Conservation (phyloP, 2,888 invertebrate species). For the Acanthosepion esculentum region DNA sequence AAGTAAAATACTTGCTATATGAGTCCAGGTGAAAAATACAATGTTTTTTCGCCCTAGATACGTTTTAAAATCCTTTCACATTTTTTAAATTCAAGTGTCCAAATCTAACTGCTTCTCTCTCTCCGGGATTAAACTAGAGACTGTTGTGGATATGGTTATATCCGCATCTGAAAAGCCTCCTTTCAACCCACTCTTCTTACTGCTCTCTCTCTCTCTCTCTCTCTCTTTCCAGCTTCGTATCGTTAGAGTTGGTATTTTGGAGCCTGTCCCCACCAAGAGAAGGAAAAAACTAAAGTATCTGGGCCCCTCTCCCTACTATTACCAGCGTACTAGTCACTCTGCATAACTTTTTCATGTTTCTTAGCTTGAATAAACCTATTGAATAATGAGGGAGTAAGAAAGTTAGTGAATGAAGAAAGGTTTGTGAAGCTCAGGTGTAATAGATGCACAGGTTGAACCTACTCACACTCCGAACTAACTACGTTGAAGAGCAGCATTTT, state of each 20-base stretch:
- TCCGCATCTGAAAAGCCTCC: neutral
- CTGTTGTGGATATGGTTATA: neutral
- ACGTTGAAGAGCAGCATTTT: neutral
- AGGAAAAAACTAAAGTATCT: neutral
- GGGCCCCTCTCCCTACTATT: neutral
- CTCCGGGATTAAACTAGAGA: neutral
- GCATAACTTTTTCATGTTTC: neutral
- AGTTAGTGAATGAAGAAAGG: neutral
- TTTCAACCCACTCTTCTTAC: neutral
- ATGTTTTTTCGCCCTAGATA: neutral
- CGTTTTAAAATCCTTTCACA: neutral
- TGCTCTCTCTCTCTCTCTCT: neutral
- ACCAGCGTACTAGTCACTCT: neutral
- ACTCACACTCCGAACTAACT: neutral
- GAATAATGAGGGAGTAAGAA: neutral
- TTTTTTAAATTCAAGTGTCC: neutral
- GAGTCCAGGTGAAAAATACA: neutral
- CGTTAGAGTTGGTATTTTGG: conserved; percentile 16
- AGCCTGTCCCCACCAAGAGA: neutral
- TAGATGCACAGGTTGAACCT: neutral
- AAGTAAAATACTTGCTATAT: neutral
- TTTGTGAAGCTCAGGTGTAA: neutral
- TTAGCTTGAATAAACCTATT: neutral
- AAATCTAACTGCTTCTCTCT: neutral
- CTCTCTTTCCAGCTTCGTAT: neutral